These are phyloP conservation scores for Octopus sinensis DNA, from an alignment of 1,140 invertebrate species.

Conservation along the genomic window DNA sequence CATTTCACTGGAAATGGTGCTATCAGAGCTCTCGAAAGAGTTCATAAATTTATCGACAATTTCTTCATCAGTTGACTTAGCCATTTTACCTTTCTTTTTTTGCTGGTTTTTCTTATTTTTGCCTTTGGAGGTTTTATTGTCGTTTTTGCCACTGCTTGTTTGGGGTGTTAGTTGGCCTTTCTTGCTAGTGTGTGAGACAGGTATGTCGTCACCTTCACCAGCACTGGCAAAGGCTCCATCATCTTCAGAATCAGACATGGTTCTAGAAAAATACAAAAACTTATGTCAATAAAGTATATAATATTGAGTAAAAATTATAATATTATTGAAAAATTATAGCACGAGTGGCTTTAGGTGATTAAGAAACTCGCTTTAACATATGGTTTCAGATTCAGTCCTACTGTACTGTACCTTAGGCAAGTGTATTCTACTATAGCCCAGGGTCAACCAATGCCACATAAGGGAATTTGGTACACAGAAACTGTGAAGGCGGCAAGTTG, in stretches of 20 bases:
- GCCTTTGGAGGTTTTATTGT: slow-evolving; percentile 12
- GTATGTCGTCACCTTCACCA: slow-evolving; percentile 40
- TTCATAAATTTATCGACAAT: background rate
- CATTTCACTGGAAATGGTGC: background rate
- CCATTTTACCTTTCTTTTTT: slow-evolving; percentile 19
- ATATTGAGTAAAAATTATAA: too few relatives aligned
- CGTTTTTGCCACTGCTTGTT: background rate
- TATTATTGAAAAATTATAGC: too few relatives aligned
- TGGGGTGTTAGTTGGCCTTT: background rate
- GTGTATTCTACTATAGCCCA: too few relatives aligned
- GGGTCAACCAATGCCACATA: too few relatives aligned
- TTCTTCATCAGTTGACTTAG: slow-evolving; percentile 11
- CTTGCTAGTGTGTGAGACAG: background rate
- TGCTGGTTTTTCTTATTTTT: slow-evolving; percentile 17
- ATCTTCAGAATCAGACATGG: slow-evolving; percentile 47
- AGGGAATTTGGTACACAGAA: too few relatives aligned
- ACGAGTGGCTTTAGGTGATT: too few relatives aligned
- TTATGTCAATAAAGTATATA: too few relatives aligned
- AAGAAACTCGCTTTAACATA: too few relatives aligned
- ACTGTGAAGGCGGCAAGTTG: too few relatives aligned
- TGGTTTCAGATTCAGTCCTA: too few relatives aligned
- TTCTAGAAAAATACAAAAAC: background rate
- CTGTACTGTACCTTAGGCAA: too few relatives aligned
- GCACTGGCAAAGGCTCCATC: slow-evolving; percentile 45
- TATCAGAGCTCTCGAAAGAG: slow-evolving; percentile 8